Conservation (phyloP, 2,888 invertebrate genomes). For the Drosophila kanekoi region DNA sequence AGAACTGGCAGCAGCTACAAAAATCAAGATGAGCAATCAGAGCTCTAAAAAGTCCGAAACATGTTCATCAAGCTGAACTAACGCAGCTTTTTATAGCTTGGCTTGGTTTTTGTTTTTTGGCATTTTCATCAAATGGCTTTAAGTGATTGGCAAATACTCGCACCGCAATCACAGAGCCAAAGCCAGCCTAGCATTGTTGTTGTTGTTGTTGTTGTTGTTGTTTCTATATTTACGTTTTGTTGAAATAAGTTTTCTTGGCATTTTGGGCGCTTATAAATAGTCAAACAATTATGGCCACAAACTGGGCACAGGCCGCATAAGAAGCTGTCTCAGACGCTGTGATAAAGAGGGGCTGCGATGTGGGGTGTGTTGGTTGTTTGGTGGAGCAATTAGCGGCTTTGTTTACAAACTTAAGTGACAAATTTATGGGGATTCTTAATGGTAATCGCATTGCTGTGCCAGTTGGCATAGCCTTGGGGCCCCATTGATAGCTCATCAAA, state of each 20-base stretch:
- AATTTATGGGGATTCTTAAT: conserved; percentile 63
- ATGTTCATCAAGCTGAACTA: conserved; percentile 64
- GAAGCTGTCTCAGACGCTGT: background rate
- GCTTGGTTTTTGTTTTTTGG: conserved; percentile 35
- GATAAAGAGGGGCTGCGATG: background rate
- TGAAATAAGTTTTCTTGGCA: conserved; percentile 25
- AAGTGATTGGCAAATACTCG: conserved; percentile 76
- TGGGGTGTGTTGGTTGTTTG: background rate
- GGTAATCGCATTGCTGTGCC: conserved; percentile 54
- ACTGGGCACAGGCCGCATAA: conserved; percentile 18
- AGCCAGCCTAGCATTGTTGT: conserved; percentile 27
- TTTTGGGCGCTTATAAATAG: conserved; percentile 48
- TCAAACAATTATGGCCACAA: conserved; percentile 58
- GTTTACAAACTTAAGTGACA: conserved; percentile 70
- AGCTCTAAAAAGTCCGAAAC: conserved; percentile 44
- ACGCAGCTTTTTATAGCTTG: conserved; percentile 10
- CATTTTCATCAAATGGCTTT: conserved; percentile 37
- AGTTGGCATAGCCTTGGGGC: conserved; percentile 41
- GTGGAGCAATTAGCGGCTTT: conserved; percentile 71
- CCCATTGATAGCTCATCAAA: conserved; percentile 27
- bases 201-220: conserved; percentile 6
- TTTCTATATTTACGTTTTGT: conserved; percentile 12
- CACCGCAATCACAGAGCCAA: conserved; percentile 59
- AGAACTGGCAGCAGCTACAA: conserved; percentile 21
- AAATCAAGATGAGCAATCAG: conserved; percentile 51